Conservation (phyloP, 2,797 vertebrate genomes). For the Amniataba percoides region DNA sequence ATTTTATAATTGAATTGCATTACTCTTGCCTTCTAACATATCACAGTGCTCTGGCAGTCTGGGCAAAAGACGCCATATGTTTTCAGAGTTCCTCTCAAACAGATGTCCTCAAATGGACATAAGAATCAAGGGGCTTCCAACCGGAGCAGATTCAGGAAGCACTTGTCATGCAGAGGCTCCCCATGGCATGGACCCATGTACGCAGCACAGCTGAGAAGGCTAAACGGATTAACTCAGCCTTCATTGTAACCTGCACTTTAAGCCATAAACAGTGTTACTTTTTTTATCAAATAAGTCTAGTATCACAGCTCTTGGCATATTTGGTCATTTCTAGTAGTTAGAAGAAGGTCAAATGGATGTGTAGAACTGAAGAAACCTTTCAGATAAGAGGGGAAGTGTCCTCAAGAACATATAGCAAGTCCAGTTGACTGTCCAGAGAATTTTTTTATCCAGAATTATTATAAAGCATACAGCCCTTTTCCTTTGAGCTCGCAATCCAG, state of each 20-base stretch:
- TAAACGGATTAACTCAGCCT: conserved; percentile 42
- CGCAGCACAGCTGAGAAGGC: conserved; percentile 23
- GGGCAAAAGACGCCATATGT: conserved; percentile 34
- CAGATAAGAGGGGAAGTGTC: no score
- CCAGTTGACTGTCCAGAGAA: no score
- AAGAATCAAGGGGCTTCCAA: conserved; percentile 37
- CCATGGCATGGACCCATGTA: conserved; percentile 24
- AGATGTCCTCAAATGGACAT: conserved; percentile 6
- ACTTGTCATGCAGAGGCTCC: conserved; percentile 15
- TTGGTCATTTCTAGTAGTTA: no score
- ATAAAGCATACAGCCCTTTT: not conserved
- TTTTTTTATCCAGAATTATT: not conserved
- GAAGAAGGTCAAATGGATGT: no score
- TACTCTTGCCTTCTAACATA: conserved; percentile 60
- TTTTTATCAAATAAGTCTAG: not conserved
- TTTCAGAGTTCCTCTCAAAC: not conserved
- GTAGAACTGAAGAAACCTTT: no score
- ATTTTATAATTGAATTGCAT: conserved; percentile 75
- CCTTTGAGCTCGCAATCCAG: conserved; percentile 9
- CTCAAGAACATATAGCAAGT: no score
- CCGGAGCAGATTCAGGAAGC: conserved; percentile 16
- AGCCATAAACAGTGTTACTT: not conserved
- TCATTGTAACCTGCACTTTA: conserved; percentile 6
- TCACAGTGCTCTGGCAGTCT: conserved; percentile 45
- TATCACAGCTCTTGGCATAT: not conserved